phyloP scores from a whole-genome alignment of 2,888 invertebrate genomes.

The Ctena decussata region DNA sequence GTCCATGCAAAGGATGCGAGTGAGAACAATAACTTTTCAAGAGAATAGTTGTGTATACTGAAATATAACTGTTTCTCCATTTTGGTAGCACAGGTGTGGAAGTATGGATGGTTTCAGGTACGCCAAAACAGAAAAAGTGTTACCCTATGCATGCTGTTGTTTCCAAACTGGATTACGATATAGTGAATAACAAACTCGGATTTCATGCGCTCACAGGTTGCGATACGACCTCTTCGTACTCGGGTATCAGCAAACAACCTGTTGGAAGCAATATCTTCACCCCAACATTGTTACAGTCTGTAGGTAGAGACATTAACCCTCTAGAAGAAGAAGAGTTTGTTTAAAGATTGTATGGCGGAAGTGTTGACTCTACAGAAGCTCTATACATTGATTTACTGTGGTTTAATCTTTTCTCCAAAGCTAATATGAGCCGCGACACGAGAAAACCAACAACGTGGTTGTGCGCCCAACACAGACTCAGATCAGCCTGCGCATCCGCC shows the following conservation, averaged over 20 bases:
- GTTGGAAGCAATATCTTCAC: conserved; percentile 29
- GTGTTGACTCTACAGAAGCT: too few relatives aligned
- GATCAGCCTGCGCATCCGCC: too few relatives aligned
- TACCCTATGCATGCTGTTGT: background rate
- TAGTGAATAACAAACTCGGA: background rate
- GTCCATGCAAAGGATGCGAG: conserved; percentile 1
- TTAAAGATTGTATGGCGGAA: conserved; percentile 29
- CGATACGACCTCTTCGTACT: conserved; percentile 29
- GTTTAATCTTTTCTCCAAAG: conserved; percentile 22
- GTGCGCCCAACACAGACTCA: too few relatives aligned
- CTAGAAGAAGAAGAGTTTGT: conserved; percentile 42
- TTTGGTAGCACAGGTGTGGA: background rate
- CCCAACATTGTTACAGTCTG: background rate
- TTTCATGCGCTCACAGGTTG: conserved; percentile 38
- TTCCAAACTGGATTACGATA: background rate
- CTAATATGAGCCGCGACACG: too few relatives aligned
- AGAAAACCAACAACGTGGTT: too few relatives aligned
- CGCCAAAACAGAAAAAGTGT: background rate
- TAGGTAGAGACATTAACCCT: too few relatives aligned
- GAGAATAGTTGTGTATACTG: conserved; percentile 3
- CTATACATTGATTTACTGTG: conserved; percentile 23
- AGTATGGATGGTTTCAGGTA: conserved; percentile 41
- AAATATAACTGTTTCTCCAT: conserved; percentile 13
- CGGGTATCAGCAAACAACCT: conserved; percentile 48
- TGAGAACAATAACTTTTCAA: background rate